Evolutionary conservation across 2,888 invertebrate species (phyloP).

Genomic region (Branchellion lobata): DNA sequence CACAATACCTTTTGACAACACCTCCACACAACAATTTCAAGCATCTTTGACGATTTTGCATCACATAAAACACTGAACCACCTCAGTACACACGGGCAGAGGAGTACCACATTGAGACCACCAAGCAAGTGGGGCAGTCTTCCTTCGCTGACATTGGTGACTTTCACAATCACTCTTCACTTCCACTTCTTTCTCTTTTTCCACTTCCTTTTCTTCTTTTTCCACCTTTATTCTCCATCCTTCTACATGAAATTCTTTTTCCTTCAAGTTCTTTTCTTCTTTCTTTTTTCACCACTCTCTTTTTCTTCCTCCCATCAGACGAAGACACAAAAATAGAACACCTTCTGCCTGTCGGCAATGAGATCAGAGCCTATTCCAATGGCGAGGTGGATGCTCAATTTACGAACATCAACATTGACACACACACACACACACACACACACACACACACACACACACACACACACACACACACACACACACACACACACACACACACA

Average conservation of each 20-base stretch:
- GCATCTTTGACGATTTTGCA: no score
- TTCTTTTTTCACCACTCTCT: no score
- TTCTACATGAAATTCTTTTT: no score
- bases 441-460: not conserved
- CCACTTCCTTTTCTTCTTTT: no score
- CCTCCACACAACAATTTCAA: no score
- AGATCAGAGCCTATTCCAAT: not conserved
- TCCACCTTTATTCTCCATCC: no score
- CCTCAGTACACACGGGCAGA: no score
- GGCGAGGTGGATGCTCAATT: not conserved
- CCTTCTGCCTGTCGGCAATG: constrained; percentile 2
- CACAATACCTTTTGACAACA: no score
- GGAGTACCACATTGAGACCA: constrained; percentile 18
- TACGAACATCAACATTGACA: not conserved
- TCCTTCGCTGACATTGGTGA: constrained; percentile 76
- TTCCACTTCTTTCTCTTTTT: no score
- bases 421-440: not conserved
- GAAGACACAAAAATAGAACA: not conserved
- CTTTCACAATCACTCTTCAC: no score
- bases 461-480: constrained; percentile 2
- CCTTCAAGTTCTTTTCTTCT: no score
- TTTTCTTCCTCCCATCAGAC: not conserved
- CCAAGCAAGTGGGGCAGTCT: constrained; percentile 74
- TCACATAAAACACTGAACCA: no score
- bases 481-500: constrained; percentile 18